Conservation (phyloP, 2,113 vertebrate genomes). For the Corydoras maculifer region DNA sequence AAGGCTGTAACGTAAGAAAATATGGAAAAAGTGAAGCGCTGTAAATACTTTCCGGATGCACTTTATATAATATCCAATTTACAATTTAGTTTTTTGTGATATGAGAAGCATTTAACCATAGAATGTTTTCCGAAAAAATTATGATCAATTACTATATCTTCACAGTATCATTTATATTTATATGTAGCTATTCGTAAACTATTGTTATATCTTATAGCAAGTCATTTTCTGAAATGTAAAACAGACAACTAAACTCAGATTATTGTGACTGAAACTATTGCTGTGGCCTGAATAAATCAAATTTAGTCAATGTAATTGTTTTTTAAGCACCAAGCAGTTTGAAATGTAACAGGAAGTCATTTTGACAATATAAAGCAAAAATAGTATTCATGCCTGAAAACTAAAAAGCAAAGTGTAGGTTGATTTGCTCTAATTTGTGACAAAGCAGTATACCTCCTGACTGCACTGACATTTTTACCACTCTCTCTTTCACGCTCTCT, state of each 20-base stretch:
- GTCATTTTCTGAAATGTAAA: too few relatives aligned
- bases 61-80: background rate
- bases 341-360: slow-evolving; percentile 63
- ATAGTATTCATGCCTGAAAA: slow-evolving; percentile 5
- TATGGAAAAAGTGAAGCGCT: too few relatives aligned
- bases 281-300: slow-evolving; percentile 80
- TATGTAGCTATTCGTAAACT: too few relatives aligned
- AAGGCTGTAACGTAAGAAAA: too few relatives aligned
- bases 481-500: background rate
- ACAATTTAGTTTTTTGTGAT: background rate
- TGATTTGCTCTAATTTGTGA: slow-evolving; percentile 36
- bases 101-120: background rate
- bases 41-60: too few relatives aligned
- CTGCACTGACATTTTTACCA: background rate
- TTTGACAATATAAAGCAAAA: slow-evolving; percentile 34
- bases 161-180: too few relatives aligned
- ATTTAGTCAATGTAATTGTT: slow-evolving; percentile 56
- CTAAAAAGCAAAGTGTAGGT: slow-evolving; percentile 12
- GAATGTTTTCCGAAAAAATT: too few relatives aligned
- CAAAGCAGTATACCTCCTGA: slow-evolving; percentile 3
- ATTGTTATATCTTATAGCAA: too few relatives aligned
- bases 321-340: slow-evolving; percentile 65
- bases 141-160: too few relatives aligned
- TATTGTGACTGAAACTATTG: slow-evolving; percentile 49
- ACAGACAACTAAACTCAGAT: too few relatives aligned